Base-by-base conservation (phyloP, 2,113 vertebrate species). In the Hepsetus odoe region DNA sequence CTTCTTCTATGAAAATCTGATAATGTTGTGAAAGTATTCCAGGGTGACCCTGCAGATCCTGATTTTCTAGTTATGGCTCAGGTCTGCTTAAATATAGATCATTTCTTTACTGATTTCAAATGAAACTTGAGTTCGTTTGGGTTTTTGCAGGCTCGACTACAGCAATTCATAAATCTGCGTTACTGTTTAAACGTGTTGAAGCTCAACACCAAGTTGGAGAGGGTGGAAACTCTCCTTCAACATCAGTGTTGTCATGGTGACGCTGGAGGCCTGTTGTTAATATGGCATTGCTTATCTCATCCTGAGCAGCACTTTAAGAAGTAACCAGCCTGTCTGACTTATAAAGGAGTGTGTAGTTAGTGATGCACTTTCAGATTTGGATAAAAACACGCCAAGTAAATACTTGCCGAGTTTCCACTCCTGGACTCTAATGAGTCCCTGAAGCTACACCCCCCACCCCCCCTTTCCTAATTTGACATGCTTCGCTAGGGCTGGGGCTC, bases 361-460 rank as follows among this genome's bases (percentile, higher is more conserved):
- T 64, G 30, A 77, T 33, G 58, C 62, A 40, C 61, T 32, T 79
- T 55, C 18, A 22, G 33, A 33, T 77, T 44, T 59, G 38, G 62
- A 68, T 71, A 44, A 76, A 79, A 62, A 65, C 80, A 69, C 81
- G 71, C 81, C 81, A 42, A 81, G 74, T 67, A 88, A 90, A 89
- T 56, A 76, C 81, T 80, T 83, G 80, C 86, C 84, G 85, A 69
- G 64, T 78, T 76, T 79, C 68, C 40, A 24, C 88, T 87, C 85
- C 80, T 84, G 85, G 81, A 76, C 84, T 90, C 85, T 92, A 92
- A 92, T 90, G 89, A 92, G 89, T 92, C 90, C 88, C 89, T 87
- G 89, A 86, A 89, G 88, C 86, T 70, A 80, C 75, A 77, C 24
- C 80, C 86, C 67, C 20, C 62, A 24, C 64, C 14, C 18, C 30